A percentile compares a stretch with the other conserved stretches of the same genome.
Evolutionary conservation across 2,113 vertebrate species (phyloP).

Genomic region (Orthonyx spaldingii): DNA sequence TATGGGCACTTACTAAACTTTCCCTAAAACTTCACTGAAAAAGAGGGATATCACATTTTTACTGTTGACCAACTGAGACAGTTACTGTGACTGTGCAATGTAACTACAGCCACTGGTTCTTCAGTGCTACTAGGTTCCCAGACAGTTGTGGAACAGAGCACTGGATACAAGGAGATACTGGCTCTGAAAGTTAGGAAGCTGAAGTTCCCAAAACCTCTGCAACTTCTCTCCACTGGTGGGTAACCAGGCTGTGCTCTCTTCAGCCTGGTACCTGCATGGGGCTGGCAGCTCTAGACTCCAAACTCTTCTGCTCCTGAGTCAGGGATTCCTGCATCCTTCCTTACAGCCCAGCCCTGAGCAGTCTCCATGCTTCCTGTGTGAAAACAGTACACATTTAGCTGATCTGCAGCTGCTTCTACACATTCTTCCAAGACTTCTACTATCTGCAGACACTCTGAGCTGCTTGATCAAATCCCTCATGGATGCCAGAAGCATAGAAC

Average conservation of each 20-base stretch:
- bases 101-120: neutral
- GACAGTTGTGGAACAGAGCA: neutral
- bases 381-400: neutral
- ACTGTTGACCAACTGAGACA: rapidly evolving
- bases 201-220: neutral
- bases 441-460: neutral
- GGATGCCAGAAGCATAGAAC: neutral
- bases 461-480: neutral
- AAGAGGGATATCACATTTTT: neutral
- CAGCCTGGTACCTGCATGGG: neutral
- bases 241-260: neutral
- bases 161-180: neutral
- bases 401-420: neutral
- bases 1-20: neutral
- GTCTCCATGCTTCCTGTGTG: neutral
- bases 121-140: neutral
- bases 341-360: neutral
- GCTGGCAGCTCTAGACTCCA: neutral
- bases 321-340: neutral
- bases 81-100: neutral
- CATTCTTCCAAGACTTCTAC: neutral
- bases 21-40: neutral
- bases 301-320: neutral
- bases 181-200: neutral
- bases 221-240: neutral